Evolutionary conservation across 2,888 invertebrate species (phyloP), one percentile per base, ranked within the genome.

Genomic region (Choreutis nemorana): DNA sequence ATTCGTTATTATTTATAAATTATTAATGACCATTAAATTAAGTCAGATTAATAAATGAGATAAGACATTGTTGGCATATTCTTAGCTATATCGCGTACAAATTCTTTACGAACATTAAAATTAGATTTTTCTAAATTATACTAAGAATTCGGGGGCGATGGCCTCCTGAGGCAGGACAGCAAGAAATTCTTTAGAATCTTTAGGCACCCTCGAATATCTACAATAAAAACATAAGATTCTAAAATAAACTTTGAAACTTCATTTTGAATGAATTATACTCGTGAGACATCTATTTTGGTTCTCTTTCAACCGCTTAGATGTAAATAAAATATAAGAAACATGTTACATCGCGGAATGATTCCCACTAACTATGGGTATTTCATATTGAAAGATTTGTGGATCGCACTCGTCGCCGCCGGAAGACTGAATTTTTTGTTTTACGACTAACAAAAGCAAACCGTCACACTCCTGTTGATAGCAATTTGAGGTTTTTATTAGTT

Each of bases 301-400:
- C 42, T 44, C 53, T 59, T 70, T 67, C 41, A 41, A 44, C 45
- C 45, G 48, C 51, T 48, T 50, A 49, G 48, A 52, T 45, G 48
- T 39, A 50, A 46, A 46, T n/a, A n/a, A n/a, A n/a, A n/a, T n/a
- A n/a, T n/a, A n/a, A n/a, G n/a, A n/a, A n/a, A n/a, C n/a, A n/a
- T n/a, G n/a, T n/a, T n/a, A n/a, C n/a, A 16, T 14, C 41, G 48
- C 48, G 42, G 49, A 50, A 48, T 45, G 50, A 51, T 50, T 45
- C 49, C 47, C 39, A 42, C 50, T 47, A 49, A 53, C 57, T 51
- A 56, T 55, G 53, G 63, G 57, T 50, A 54, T 43, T 42, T 35
- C 33, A 35, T 42, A 62, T 41, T 67, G 77, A 78, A 67, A 73
- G 73, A 73, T 73, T 75, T 75, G 75, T 73, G 70, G 59, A 55